Conservation (phyloP, 2,888 invertebrate species). For the Pharmacophagus antenor region DNA sequence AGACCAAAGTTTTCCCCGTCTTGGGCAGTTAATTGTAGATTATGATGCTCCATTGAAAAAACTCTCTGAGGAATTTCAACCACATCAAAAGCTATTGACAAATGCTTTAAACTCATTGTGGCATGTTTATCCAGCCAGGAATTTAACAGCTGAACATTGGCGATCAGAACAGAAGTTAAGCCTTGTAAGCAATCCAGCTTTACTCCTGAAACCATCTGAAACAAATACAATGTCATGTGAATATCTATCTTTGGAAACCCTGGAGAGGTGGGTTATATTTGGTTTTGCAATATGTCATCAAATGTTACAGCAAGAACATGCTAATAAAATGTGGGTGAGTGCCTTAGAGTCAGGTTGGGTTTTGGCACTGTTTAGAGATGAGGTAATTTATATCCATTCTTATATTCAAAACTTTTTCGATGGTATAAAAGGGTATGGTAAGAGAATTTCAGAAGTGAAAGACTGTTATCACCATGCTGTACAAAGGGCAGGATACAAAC, state of each 20-base stretch:
- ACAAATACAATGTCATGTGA: slow-evolving; percentile 99
- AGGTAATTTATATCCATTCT: slow-evolving; percentile 96
- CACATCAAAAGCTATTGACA: slow-evolving; percentile 92
- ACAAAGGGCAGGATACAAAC: slow-evolving; percentile 94
- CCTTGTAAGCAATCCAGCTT: slow-evolving; percentile 95
- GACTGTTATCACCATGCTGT: slow-evolving; percentile 95
- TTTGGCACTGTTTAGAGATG: slow-evolving; percentile 96
- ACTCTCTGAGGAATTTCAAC: slow-evolving; percentile 97
- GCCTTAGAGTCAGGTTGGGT: slow-evolving; percentile 97
- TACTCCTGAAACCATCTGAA: slow-evolving; percentile 95
- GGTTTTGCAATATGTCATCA: slow-evolving; percentile 95
- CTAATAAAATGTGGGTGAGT: slow-evolving; percentile 93
- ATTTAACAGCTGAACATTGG: slow-evolving; percentile 96
- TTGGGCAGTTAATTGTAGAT: slow-evolving; percentile 98
- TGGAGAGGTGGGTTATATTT: slow-evolving; percentile 99
- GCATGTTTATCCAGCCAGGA: slow-evolving; percentile 92
- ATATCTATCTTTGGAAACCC: slow-evolving; percentile 94
- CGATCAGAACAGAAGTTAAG: slow-evolving; percentile 95
- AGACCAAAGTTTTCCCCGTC: slow-evolving; percentile 94
- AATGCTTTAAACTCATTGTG: slow-evolving; percentile 94
- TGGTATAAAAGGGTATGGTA: slow-evolving; percentile 95
- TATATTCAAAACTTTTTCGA: slow-evolving; percentile 97
- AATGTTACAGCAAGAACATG: slow-evolving; percentile 90
- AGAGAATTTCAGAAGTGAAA: slow-evolving; percentile 96
- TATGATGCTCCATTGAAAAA: slow-evolving; percentile 98